Conservation (phyloP, 2,797 vertebrate species). For the Falco naumanni region DNA sequence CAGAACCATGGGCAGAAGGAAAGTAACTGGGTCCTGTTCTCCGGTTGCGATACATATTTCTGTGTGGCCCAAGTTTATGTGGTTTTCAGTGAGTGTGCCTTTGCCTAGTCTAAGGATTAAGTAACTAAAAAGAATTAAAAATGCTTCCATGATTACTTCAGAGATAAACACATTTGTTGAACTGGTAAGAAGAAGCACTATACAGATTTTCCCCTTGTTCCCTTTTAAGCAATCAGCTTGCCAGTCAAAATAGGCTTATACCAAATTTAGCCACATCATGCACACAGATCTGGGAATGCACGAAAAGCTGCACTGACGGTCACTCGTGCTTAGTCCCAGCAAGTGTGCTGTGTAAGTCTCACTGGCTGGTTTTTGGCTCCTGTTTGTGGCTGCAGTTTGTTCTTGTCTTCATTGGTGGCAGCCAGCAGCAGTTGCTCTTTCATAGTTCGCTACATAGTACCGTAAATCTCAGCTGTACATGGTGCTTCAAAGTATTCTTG, state of each 20-base stretch:
- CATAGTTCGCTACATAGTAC: background rate
- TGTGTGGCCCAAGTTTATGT: background rate
- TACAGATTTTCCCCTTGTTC: background rate
- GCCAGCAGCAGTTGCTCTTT: background rate
- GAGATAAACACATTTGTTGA: background rate
- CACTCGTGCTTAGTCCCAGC: background rate
- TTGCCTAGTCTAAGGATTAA: background rate
- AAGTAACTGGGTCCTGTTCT: background rate
- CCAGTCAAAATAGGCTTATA: background rate
- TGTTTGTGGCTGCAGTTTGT: background rate
- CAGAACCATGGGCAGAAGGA: background rate
- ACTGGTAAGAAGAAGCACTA: background rate
- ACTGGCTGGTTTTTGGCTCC: background rate
- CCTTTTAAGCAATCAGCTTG: background rate
- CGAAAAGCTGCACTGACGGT: background rate
- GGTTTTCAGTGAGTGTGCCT: background rate
- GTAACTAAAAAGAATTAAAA: background rate
- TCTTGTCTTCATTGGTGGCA: background rate
- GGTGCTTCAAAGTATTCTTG: background rate
- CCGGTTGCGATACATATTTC: background rate
- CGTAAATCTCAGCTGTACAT: background rate
- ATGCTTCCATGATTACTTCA: background rate
- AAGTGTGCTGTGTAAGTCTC: background rate
- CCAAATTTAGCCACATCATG: background rate
- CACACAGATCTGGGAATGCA: fast-evolving